These are phyloP conservation scores for Eulemur mongoz DNA, from an alignment of 2,797 vertebrate species.

Conservation along the genomic window DNA sequence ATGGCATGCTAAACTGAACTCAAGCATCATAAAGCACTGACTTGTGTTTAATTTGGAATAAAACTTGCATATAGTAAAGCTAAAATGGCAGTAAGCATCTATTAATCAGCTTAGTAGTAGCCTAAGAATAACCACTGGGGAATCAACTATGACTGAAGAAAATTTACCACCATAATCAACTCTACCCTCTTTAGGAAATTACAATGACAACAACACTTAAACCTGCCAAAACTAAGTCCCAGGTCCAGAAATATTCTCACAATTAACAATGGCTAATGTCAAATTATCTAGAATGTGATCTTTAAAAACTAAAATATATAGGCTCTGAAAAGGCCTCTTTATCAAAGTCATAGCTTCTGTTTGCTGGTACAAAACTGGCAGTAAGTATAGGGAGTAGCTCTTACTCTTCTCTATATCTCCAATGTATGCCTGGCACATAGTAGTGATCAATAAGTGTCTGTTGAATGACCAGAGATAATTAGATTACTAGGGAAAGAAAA, in stretches of 20 bases:
- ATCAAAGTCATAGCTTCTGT: background rate
- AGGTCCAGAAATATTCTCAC: background rate
- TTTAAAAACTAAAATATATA: constrained; percentile 8
- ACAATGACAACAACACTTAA: constrained; percentile 1
- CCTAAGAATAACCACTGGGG: constrained; percentile 35
- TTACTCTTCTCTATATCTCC: background rate
- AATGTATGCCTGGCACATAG: background rate
- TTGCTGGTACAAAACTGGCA: background rate
- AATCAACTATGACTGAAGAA: constrained; percentile 26
- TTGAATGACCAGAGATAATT: background rate
- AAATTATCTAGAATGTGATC: background rate
- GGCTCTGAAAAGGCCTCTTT: constrained; percentile 10
- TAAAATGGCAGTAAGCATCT: background rate
- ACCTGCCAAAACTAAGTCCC: constrained; percentile 30
- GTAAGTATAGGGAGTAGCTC: background rate
- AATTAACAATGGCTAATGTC: background rate
- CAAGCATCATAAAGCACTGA: background rate
- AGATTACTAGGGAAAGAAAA: background rate
- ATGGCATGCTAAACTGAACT: background rate
- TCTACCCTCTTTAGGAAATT: constrained; percentile 35
- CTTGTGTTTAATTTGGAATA: constrained; percentile 25
- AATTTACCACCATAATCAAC: background rate
- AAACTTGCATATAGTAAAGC: constrained; percentile 32
- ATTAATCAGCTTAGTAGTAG: constrained; percentile 7
- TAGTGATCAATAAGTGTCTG: background rate